A percentile compares a stretch with the other conserved stretches of the same genome.
Evolutionary conservation across 2,797 vertebrate species (phyloP).

Genomic region (Lithobates sylvaticus): DNA sequence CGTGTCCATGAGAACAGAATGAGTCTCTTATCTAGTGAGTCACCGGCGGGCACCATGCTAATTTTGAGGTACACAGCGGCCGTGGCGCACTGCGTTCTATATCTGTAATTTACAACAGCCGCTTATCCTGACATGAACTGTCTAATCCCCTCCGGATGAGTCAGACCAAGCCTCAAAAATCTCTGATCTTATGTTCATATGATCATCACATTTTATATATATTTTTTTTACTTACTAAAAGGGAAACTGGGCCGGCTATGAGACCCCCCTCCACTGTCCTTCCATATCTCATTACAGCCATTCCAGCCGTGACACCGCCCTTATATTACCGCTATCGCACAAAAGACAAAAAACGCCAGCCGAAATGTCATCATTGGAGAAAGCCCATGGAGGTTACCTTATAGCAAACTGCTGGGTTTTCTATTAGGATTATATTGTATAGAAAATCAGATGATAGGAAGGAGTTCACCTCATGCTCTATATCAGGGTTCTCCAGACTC

Average conservation of each 20-base stretch:
- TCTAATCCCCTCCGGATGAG: slow-evolving; percentile 35
- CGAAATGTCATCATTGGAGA: neutral
- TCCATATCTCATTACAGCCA: slow-evolving; percentile 13
- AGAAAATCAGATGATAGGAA: too few species aligned
- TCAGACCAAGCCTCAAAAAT: slow-evolving; percentile 51
- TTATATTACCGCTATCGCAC: neutral
- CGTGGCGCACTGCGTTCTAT: slow-evolving; percentile 29
- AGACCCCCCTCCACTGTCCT: neutral
- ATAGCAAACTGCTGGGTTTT: neutral
- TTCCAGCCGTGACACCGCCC: neutral
- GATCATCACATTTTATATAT: slow-evolving; percentile 17
- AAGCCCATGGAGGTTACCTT: neutral
- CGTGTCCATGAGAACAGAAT: slow-evolving; percentile 4
- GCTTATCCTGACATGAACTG: slow-evolving; percentile 43
- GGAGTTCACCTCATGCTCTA: too few species aligned
- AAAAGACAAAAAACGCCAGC: neutral
- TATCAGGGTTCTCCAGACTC: too few species aligned
- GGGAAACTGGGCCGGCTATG: neutral
- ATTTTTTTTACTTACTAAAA: slow-evolving; percentile 31
- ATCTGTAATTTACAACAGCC: slow-evolving; percentile 8
- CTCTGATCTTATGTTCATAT: slow-evolving; percentile 38
- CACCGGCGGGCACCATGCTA: slow-evolving; percentile 23
- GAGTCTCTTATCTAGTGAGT: slow-evolving; percentile 2
- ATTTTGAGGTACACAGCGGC: slow-evolving; percentile 28
- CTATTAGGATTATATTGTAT: too few species aligned